phyloP scores from a whole-genome alignment of 37 sponge, comb jelly and placozoan genomes.

The Chondrosia reniformis region DNA sequence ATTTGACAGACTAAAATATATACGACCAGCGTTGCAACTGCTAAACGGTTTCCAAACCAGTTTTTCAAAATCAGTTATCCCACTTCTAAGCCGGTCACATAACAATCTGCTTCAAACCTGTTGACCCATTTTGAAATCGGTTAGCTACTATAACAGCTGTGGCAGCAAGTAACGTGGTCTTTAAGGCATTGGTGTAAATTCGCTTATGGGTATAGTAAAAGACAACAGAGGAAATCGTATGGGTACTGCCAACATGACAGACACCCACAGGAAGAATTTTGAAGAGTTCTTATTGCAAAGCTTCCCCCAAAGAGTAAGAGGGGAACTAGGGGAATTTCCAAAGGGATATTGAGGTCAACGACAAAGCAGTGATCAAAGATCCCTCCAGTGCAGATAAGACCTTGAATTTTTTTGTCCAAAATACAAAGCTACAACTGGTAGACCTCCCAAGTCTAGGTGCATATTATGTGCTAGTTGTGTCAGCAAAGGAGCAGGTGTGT shows the following conservation, averaged over 20 bases:
- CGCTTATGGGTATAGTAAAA: background rate
- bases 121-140: background rate
- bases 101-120: background rate
- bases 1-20: too few species aligned
- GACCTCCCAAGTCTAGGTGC: conserved; percentile 25
- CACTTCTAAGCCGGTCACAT: background rate
- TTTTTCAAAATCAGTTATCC: background rate
- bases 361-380: background rate
- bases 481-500: conserved; percentile 27
- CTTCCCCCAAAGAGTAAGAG: background rate
- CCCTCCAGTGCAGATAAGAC: conserved; percentile 12
- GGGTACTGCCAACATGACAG: background rate
- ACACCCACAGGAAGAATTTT: background rate
- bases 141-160: background rate
- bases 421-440: background rate
- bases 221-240: background rate
- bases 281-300: background rate
- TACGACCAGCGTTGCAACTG: background rate
- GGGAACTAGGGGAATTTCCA: conserved; percentile 16
- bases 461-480: conserved; percentile 8
- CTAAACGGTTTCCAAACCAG: background rate
- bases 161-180: background rate
- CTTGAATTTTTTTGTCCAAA: background rate
- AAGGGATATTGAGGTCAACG: conserved; percentile 5
- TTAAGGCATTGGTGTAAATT: background rate